Percentiles rank a stretch among this genome's conserved stretches.
phyloP scores from a whole-genome alignment of 2,797 vertebrate species.

The Toxotes lorentzi region DNA sequence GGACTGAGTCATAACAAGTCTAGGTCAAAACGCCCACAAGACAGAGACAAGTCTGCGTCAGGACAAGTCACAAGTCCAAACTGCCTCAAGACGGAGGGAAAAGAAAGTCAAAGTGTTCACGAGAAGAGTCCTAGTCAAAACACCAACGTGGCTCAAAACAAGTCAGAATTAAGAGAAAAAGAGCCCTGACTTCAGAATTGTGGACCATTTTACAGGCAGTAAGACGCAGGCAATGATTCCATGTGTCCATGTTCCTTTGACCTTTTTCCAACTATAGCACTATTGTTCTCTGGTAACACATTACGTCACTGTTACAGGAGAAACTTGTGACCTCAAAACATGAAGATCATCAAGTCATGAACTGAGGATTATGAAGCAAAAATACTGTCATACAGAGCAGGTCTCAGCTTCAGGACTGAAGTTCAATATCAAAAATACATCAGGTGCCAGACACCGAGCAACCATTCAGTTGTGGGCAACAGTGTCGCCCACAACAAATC shows the following conservation, averaged over 20 bases:
- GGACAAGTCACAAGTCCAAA: not conserved
- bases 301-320: not conserved
- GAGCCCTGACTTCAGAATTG: too few species aligned
- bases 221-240: not conserved
- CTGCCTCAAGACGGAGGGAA: not conserved
- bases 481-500: not conserved
- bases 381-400: not conserved
- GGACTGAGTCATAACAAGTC: not conserved
- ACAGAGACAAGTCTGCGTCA: not conserved
- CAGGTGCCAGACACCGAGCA: conserved; percentile 40
- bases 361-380: not conserved
- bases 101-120: not conserved
- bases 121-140: not conserved
- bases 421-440: conserved; percentile 8
- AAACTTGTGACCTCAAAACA: not conserved
- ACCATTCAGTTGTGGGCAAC: conserved; percentile 6
- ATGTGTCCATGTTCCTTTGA: not conserved
- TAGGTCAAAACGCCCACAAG: not conserved
- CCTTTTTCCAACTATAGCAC: not conserved
- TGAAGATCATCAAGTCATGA: not conserved
- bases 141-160: not conserved
- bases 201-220: not conserved
- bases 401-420: not conserved
- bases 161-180: not conserved
- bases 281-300: not conserved